These are phyloP conservation scores for Anthonomus grandis DNA, from an alignment of 1,140 invertebrate species.

Conservation along the genomic window DNA sequence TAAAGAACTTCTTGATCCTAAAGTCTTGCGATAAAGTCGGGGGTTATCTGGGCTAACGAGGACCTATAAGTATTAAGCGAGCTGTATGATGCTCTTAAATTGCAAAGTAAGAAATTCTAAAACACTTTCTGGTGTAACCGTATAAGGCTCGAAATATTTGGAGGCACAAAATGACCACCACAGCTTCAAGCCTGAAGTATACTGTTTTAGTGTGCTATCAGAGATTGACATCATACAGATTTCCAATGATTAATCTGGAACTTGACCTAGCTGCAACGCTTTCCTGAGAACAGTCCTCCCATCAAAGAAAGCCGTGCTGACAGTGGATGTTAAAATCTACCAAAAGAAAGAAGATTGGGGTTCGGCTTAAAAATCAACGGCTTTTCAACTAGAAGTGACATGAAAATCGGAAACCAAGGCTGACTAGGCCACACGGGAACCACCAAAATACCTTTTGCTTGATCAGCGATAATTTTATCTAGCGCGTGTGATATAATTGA, in stretches of 20 bases:
- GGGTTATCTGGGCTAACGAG: not conserved
- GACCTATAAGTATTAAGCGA: not conserved
- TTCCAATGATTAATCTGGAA: too few species aligned
- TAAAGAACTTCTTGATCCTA: not conserved
- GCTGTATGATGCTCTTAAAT: not conserved
- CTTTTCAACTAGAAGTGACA: too few species aligned
- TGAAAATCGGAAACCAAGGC: not conserved
- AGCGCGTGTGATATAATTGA: not conserved
- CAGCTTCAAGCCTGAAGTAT: not conserved
- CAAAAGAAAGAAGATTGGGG: constrained; percentile 1
- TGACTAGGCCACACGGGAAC: not conserved
- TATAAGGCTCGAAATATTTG: not conserved
- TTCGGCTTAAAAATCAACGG: not conserved
- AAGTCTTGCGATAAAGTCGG: not conserved
- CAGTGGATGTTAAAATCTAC: not conserved
- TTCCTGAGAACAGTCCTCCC: not conserved
- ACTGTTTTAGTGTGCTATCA: not conserved
- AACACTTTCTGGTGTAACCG: too few species aligned
- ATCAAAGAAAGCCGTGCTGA: not conserved
- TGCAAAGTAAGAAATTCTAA: too few species aligned
- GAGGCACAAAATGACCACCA: constrained; percentile 6
- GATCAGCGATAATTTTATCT: too few species aligned
- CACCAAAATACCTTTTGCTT: not conserved
- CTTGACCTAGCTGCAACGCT: constrained; percentile 1
- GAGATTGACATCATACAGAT: constrained; percentile 1